phyloP scores from a whole-genome alignment of 2,113 vertebrate genomes.

The Proterorhinus semilunaris region DNA sequence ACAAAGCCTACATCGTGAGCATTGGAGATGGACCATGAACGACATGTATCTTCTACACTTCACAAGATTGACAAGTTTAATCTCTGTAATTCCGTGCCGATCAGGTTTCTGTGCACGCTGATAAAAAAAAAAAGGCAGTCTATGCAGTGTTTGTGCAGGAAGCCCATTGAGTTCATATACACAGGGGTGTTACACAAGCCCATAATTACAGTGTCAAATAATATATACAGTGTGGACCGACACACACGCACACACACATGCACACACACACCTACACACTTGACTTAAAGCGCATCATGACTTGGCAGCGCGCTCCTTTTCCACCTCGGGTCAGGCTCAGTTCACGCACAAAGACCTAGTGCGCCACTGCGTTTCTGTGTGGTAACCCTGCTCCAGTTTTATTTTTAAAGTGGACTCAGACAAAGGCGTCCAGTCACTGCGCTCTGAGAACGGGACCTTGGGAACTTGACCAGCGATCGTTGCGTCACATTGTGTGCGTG shows the following conservation, averaged over 20 bases:
- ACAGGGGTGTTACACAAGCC: slow-evolving; percentile 58
- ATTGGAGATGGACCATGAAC: not conserved
- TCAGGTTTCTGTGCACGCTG: slow-evolving; percentile 35
- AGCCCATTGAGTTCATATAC: slow-evolving; percentile 20
- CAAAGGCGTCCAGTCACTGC: slow-evolving; percentile 80
- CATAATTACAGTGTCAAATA: slow-evolving; percentile 55
- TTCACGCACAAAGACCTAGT: slow-evolving; percentile 60
- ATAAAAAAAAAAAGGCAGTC: slow-evolving; percentile 46
- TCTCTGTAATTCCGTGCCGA: slow-evolving; percentile 29
- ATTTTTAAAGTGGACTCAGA: slow-evolving; percentile 80
- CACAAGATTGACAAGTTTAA: slow-evolving; percentile 44
- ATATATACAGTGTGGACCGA: slow-evolving; percentile 23
- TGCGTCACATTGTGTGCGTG: slow-evolving; percentile 70
- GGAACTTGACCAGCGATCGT: slow-evolving; percentile 79
- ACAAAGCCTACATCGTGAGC: not conserved
- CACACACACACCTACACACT: slow-evolving; percentile 27
- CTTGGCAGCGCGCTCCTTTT: slow-evolving; percentile 69
- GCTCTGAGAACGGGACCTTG: slow-evolving; percentile 80
- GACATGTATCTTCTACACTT: slow-evolving; percentile 22
- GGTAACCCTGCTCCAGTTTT: slow-evolving; percentile 75
- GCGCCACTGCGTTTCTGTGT: slow-evolving; percentile 46
- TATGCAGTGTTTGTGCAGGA: slow-evolving; percentile 37
- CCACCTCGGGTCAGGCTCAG: slow-evolving; percentile 70
- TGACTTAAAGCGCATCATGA: slow-evolving; percentile 67
- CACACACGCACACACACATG: not conserved